Percentiles rank a stretch among this genome's conserved stretches.
phyloP scores from a whole-genome alignment of 2,888 invertebrate genomes.

The Lasioglossum oenotherae region DNA sequence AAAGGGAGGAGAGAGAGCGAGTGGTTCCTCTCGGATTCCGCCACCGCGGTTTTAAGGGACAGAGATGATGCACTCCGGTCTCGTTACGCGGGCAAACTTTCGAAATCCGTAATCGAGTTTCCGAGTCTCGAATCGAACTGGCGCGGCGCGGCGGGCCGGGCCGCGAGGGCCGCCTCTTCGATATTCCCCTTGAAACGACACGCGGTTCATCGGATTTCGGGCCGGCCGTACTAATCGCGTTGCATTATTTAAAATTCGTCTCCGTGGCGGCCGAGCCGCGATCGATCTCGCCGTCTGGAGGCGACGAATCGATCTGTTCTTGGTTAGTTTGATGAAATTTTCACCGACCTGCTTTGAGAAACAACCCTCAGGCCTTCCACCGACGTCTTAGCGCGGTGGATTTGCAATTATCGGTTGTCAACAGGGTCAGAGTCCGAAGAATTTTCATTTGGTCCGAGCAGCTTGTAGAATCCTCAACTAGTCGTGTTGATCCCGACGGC shows the following conservation, averaged over 20 bases:
- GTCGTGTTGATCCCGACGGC: background rate
- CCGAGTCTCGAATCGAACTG: conserved; percentile 37
- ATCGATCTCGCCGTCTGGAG: conserved; percentile 10
- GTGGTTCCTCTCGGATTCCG: conserved; percentile 21
- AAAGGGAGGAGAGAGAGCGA: background rate
- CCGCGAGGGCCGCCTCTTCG: conserved; percentile 2
- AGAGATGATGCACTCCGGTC: conserved; percentile 46
- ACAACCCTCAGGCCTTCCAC: background rate
- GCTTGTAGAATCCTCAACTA: background rate
- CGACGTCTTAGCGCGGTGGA: background rate
- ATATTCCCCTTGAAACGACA: conserved; percentile 37
- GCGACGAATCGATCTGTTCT: conserved; percentile 5
- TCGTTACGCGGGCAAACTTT: conserved; percentile 38
- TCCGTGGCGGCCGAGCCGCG: background rate
- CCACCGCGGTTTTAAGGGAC: conserved; percentile 12
- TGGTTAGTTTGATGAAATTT: background rate
- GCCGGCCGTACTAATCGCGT: conserved; percentile 13
- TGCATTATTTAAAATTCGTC: conserved; percentile 17
- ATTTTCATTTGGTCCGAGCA: background rate
- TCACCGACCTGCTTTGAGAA: background rate
- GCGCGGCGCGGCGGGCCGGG: background rate
- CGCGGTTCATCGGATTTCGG: conserved; percentile 3
- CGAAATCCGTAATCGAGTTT: conserved; percentile 44
- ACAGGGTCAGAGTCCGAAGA: conserved; percentile 8
- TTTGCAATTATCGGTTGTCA: background rate